Base-by-base conservation (phyloP, 2,888 invertebrate genomes). In the Zonitis immaculata region DNA sequence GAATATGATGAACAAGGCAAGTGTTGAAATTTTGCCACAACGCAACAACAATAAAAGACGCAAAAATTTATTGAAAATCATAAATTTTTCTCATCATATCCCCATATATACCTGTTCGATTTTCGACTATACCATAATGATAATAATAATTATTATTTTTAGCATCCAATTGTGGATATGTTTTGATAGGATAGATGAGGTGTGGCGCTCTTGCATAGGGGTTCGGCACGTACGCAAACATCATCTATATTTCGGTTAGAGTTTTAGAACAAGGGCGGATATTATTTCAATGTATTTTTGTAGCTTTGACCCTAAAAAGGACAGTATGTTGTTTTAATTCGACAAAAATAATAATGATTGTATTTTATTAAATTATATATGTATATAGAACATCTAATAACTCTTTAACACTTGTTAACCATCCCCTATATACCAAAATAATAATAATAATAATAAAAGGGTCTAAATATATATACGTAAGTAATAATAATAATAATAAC, bases 151-250 rank as follows among this genome's bases (percentile, higher is more conserved):
- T 35, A 35, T 16, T 35, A 16, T 16, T 18, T 35, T 9, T 18
- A 16, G 35, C 18, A 35, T 35, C 35, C 35, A 16, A 35, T 14
- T 14, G 1, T 35, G 35, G 35, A 35, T 35, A 18, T 51, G 48
- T 52, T 52, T 26, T 52, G 52, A 52, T 52, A 52, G 52, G 52
- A 48, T 42, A 20, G 47, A 27, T 44, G 35, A 52, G 48, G 52
- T 48, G 52, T 35, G 52, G 52, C 44, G 35, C 35, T 35, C 28
- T 20, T 14, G n/a, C n/a, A n/a, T n/a, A 25, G 51, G 47, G 47
- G 42, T 27, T 35, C 42, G 47, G 51, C 51, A 51, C 51, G 51
- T 51, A 51, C 47, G 47, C 51, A 51, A 51, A 51, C 46, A 51
- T 16, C 32, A 14, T 47, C 47, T 18, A 35, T 18, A n/a, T n/a